Base-by-base conservation (phyloP, 2,113 vertebrate genomes). In the Zapornia atra region DNA sequence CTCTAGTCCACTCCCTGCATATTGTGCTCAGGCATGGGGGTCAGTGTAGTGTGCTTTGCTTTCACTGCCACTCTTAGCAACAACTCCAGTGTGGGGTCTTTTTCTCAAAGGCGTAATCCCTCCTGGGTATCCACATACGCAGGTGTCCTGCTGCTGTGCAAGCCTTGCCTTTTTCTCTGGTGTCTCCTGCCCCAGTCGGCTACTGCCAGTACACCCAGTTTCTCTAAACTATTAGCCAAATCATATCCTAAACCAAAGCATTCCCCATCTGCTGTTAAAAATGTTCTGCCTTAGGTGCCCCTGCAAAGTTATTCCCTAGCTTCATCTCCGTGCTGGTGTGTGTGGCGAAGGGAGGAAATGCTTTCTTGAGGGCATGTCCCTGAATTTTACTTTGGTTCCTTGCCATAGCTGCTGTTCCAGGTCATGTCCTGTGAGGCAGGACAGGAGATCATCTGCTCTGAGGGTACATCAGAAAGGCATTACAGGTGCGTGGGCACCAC, bases 391-490 rank as follows among this genome's bases (percentile, higher is more conserved):
- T 51, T 24, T 1, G 0, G 8, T 53, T 80, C 16, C 31, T 50
- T 36, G 28, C n/a, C 2, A 0, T 20, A 34, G 1, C 9, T 0
- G 0, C 5, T 61, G 10, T 50, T 84, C 15, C 25, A 28, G 44
- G 26, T 28, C 4, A 11, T 51, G 36, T 72, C 12, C 12, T 61
- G 14, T 68, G 68, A 51, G 38, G 61, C 5, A 2, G 33, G 26
- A 19, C 24, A 36, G 59, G 61, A 82, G 53, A 33, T 46, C 25
- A 0, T 40, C 5, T 1, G 18, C 40, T 66, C 63, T 19, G 31
- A 26, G 28, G 34, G 51, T 36, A 20, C 1, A 3, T 21, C 40
- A 72, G 54, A 61, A 57, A 17, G 63, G 46, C 66, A 14, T 10
- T 17, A 31, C 0, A 1, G 5, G 5, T 5, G 11, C 6, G 11